Conservation (phyloP, 2,888 invertebrate genomes). For the Napeogenes sylphis region DNA sequence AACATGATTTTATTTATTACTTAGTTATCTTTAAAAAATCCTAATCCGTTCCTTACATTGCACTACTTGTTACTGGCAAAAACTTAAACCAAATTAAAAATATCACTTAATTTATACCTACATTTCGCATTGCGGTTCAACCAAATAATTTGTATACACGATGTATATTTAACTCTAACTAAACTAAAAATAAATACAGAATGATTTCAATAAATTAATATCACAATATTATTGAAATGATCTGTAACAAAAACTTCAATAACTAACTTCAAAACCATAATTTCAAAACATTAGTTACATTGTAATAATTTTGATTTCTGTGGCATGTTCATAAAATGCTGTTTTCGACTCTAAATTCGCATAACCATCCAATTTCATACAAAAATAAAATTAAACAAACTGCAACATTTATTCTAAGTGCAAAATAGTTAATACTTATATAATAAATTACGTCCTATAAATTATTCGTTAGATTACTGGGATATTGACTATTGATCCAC, state of each 20-base stretch:
- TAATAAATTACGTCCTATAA: constrained; percentile 24
- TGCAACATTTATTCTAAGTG: constrained; percentile 49
- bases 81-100: not conserved
- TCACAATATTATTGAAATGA: no score
- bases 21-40: not conserved
- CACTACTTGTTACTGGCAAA: constrained; percentile 1
- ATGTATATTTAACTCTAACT: not conserved
- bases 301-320: no score
- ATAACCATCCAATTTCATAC: constrained; percentile 34
- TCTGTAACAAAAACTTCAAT: no score
- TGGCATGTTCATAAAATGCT: no score
- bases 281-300: no score
- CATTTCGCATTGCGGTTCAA: not conserved
- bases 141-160: not conserved
- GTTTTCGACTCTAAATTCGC: no score
- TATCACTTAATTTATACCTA: not conserved
- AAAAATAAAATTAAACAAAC: constrained; percentile 47
- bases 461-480: constrained; percentile 20
- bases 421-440: constrained; percentile 39
- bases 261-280: no score
- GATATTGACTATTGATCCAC: constrained; percentile 4
- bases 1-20: no score
- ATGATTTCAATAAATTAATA: no score
- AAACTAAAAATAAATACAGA: not conserved
- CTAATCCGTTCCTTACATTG: not conserved